These are phyloP conservation scores for Ganaspis brasiliensis DNA, from an alignment of 2,888 invertebrate genomes.

Conservation along the genomic window DNA sequence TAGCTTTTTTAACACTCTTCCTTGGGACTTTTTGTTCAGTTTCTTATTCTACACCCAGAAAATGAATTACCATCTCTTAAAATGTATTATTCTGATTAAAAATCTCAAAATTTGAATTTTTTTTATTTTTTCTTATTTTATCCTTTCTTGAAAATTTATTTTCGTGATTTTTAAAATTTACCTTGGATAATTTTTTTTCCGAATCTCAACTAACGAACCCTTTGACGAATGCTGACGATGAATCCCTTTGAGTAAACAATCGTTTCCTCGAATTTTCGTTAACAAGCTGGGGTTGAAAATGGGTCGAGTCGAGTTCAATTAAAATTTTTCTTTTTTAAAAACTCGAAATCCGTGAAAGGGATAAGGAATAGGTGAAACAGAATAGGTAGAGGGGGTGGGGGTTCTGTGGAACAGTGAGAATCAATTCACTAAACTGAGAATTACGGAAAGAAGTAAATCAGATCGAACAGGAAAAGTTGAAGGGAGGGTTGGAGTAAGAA, in stretches of 20 bases:
- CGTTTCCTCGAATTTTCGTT: constrained; percentile 36
- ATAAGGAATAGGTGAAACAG: neutral
- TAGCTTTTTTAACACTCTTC: too few relatives aligned
- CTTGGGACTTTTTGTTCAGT: too few relatives aligned
- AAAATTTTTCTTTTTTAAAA: neutral
- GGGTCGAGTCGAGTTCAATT: too few relatives aligned
- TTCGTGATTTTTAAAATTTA: too few relatives aligned
- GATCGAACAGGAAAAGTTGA: constrained; percentile 8
- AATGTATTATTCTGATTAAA: too few relatives aligned
- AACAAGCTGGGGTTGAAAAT: constrained; percentile 26
- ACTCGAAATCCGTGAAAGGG: neutral
- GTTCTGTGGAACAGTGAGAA: constrained; percentile 72
- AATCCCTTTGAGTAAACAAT: constrained; percentile 38
- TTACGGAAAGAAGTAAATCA: constrained; percentile 41
- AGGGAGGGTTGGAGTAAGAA: constrained; percentile 61
- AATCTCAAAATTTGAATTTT: too few relatives aligned
- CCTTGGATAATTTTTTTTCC: too few relatives aligned
- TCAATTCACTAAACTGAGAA: constrained; percentile 63
- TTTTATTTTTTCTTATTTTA: too few relatives aligned
- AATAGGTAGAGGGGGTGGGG: too few relatives aligned
- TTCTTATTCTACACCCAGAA: too few relatives aligned
- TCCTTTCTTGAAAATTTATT: too few relatives aligned
- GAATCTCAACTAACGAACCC: constrained; percentile 29
- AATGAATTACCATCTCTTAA: too few relatives aligned
- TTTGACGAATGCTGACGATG: constrained; percentile 45